Percentiles rank a stretch among this genome's conserved stretches.
phyloP scores from a whole-genome alignment of 2,888 invertebrate species.

The Allolobophora icterica region DNA sequence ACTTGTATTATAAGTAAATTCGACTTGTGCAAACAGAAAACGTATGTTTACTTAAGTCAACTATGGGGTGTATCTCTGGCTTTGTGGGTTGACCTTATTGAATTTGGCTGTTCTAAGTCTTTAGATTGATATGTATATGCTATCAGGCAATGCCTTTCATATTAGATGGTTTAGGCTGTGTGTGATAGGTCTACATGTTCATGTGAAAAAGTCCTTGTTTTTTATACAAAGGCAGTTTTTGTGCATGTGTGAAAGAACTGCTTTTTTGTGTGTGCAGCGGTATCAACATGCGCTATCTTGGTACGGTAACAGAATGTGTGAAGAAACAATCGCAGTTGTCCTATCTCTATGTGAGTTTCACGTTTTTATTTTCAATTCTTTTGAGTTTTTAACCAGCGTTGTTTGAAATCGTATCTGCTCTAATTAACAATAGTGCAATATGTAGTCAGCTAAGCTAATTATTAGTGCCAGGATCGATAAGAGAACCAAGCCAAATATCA shows the following conservation, averaged over 20 bases:
- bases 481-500: no score
- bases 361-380: background rate
- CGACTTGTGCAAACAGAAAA: no score
- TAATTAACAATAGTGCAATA: background rate
- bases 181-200: background rate
- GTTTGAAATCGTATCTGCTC: background rate
- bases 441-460: no score
- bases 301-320: conserved; percentile 84
- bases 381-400: background rate
- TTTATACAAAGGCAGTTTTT: background rate
- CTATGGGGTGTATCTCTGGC: background rate
- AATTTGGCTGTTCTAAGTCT: no score
- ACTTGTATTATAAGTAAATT: background rate
- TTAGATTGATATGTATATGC: background rate
- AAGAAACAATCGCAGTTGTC: conserved; percentile 78
- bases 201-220: background rate
- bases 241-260: background rate
- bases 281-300: conserved; percentile 94
- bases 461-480: no score
- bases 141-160: no score
- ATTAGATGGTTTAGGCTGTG: no score
- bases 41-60: no score
- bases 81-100: background rate
- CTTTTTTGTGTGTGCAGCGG: conserved; percentile 68
- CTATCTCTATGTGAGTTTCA: conserved; percentile 71